Base-by-base conservation (phyloP, 2,797 vertebrate species). In the Oreochromis mossambicus region DNA sequence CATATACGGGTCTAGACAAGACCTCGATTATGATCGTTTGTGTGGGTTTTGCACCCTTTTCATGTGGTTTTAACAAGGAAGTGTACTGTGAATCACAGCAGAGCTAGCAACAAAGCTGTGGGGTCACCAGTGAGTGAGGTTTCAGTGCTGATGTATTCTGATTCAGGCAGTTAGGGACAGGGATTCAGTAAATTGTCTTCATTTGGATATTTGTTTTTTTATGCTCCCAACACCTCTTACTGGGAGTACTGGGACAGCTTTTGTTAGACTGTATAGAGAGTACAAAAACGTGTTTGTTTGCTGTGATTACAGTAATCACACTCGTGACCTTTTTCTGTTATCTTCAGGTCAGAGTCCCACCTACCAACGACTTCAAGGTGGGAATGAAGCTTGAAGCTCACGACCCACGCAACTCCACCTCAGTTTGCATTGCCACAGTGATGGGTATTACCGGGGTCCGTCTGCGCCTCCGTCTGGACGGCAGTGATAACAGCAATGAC, bases 321-420 rank as follows among this genome's bases (percentile, higher is more conserved):
- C 24, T 29, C 0, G 3, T 73, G 17, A 48, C 43, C 48, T 13
- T 48, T 34, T 55, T 6, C 38, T 79, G 50, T 79, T 87, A 29
- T 87, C 85, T 91, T 55, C 93, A 99, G 98, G 97, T 97, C 41
- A 94, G 96, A 90, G 93, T 97, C 89, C 98, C 98, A 2, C 98
- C 98, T 43, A 96, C 93, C 2, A 99, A 99, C 0, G 98, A 99
- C 93, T 99, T 99, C 95, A 98, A 98, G 95, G 96, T 98, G 82
- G 98, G 98, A 5, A 99, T 99, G 98, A 99, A 99, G 88, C 95
- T 99, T 78, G 98, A 99, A 94, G 98, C 98, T 21, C 97, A 86
- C 0, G 98, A 99, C 89, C 98, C 98, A 46, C 97, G 98, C 77
- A 99, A 98, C 34, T 92, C 97, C 86, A 97, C 97, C 83, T 99